These are phyloP conservation scores for Hydropotes inermis DNA, from an alignment of 2,113 vertebrate genomes.

Conservation along the genomic window DNA sequence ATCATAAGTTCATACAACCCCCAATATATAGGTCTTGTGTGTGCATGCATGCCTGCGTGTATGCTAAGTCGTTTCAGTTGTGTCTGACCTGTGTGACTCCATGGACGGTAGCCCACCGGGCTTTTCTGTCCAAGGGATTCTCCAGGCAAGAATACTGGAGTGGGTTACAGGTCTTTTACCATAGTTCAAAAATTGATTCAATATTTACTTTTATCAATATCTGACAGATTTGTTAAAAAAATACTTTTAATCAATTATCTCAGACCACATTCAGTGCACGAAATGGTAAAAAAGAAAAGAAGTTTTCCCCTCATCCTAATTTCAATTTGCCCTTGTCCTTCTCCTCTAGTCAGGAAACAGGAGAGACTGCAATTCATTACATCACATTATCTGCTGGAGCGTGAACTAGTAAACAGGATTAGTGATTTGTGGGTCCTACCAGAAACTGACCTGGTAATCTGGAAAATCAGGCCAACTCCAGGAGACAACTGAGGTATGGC, in stretches of 20 bases:
- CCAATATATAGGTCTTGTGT: not conserved
- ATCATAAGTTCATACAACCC: not conserved
- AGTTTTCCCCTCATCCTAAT: not conserved
- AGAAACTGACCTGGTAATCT: conserved; percentile 9
- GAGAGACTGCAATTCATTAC: not conserved
- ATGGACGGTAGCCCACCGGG: not conserved
- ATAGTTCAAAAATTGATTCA: not conserved
- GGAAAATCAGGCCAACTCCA: conserved; percentile 40
- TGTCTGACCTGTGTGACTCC: not conserved
- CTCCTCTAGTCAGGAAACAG: not conserved
- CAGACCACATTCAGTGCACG: not conserved
- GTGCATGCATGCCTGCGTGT: not conserved
- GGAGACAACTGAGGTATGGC: not conserved
- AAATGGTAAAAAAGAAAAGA: not conserved
- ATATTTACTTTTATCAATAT: not conserved
- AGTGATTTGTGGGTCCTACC: not conserved
- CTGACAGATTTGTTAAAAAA: not conserved
- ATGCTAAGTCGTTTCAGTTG: not conserved
- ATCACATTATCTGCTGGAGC: not conserved
- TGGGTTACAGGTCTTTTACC: not conserved
- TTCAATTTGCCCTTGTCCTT: not conserved
- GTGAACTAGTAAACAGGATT: not conserved
- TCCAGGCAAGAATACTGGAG: not conserved
- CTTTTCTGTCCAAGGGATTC: not conserved
- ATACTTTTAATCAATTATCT: not conserved